Conservation (phyloP, 2,888 invertebrate genomes). For the Ametastegia equiseti region DNA sequence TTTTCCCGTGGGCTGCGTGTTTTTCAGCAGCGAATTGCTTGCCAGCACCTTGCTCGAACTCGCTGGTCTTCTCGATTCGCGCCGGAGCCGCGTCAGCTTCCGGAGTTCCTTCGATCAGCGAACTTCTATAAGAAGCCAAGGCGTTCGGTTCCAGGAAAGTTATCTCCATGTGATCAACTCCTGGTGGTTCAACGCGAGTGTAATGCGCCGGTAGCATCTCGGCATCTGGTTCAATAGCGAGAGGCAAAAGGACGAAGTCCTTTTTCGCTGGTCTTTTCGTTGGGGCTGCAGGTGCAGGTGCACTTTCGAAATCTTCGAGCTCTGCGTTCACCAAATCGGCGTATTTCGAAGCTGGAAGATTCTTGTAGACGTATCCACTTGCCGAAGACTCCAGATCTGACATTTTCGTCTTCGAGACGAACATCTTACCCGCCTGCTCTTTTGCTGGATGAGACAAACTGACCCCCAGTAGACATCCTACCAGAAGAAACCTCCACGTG, state of each 20-base stretch:
- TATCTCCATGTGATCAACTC: slow-evolving; percentile 73
- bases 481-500: slow-evolving; percentile 44
- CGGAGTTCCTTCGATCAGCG: slow-evolving; percentile 40
- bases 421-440: slow-evolving; percentile 73
- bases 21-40: slow-evolving; percentile 77
- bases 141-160: slow-evolving; percentile 45
- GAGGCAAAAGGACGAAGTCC: slow-evolving; percentile 62
- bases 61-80: slow-evolving; percentile 40
- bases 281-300: slow-evolving; percentile 65
- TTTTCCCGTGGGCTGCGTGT: slow-evolving; percentile 78
- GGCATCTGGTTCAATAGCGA: slow-evolving; percentile 72
- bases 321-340: slow-evolving; percentile 69
- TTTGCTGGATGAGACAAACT: slow-evolving; percentile 50
- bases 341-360: slow-evolving; percentile 52
- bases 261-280: slow-evolving; percentile 53
- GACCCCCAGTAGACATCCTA: slow-evolving; percentile 51
- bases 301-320: slow-evolving; percentile 45
- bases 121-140: slow-evolving; percentile 28
- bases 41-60: slow-evolving; percentile 74
- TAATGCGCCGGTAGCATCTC: slow-evolving; percentile 73
- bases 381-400: slow-evolving; percentile 79
- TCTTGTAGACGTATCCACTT: slow-evolving; percentile 75
- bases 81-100: slow-evolving; percentile 23
- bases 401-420: slow-evolving; percentile 77
- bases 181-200: slow-evolving; percentile 67